Conservation (phyloP, 1,140 invertebrate genomes). For the Pararge aegeria region DNA sequence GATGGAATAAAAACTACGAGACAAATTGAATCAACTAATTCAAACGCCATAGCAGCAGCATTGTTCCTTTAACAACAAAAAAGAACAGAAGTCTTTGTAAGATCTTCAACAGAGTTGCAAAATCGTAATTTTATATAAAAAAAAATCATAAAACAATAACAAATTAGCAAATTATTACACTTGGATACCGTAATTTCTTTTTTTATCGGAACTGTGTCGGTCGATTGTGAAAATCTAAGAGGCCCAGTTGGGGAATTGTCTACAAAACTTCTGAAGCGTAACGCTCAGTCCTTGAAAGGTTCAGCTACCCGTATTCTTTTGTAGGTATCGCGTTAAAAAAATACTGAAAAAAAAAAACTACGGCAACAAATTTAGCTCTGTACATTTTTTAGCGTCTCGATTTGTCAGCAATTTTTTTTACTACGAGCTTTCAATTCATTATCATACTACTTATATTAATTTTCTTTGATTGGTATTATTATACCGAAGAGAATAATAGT, state of each 20-base stretch:
- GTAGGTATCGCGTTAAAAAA: slow-evolving; percentile 45
- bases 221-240: slow-evolving; percentile 24
- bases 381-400: slow-evolving; percentile 49
- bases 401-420: slow-evolving; percentile 63
- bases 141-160: background rate
- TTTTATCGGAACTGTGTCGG: background rate
- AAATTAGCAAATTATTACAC: background rate
- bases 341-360: slow-evolving; percentile 49
- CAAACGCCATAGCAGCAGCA: slow-evolving; percentile 32
- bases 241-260: slow-evolving; percentile 35
- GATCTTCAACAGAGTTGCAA: slow-evolving; percentile 17
- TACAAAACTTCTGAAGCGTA: slow-evolving; percentile 61
- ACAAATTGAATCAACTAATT: slow-evolving; percentile 65
- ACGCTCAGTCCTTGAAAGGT: slow-evolving; percentile 65
- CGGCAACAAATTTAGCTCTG: slow-evolving; percentile 41
- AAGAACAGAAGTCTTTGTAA: background rate
- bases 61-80: background rate
- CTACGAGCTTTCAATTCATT: slow-evolving; percentile 25
- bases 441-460: slow-evolving; percentile 35
- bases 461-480: slow-evolving; percentile 38
- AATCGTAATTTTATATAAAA: no score
- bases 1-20: slow-evolving; percentile 58
- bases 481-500: slow-evolving; percentile 1
- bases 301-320: slow-evolving; percentile 60
- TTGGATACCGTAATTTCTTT: background rate